A percentile compares a stretch with the other conserved stretches of the same genome.
phyloP scores from a whole-genome alignment of 2,888 invertebrate genomes.

The Caenorhabditis virilis region DNA sequence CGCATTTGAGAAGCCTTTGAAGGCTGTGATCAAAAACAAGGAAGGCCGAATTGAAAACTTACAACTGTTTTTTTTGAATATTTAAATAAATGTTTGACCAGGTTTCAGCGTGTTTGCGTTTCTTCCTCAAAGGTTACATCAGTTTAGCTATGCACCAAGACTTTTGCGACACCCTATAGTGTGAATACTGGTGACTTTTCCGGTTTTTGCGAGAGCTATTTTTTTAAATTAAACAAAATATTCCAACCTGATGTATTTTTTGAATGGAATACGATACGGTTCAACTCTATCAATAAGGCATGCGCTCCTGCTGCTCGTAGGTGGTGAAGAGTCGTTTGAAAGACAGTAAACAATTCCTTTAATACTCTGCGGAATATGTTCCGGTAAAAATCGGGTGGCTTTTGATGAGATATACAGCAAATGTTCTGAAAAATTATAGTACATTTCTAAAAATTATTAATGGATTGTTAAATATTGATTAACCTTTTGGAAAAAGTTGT shows the following conservation, averaged over 20 bases:
- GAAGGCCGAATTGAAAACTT: too few species aligned
- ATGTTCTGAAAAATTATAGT: conserved; percentile 11
- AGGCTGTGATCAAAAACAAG: too few species aligned
- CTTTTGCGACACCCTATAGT: too few species aligned
- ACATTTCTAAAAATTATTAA: not conserved
- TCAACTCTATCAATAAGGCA: conserved; percentile 14
- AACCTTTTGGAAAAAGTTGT: conserved; percentile 16
- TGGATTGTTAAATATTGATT: not conserved
- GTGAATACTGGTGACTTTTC: too few species aligned
- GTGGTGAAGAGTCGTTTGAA: conserved; percentile 21
- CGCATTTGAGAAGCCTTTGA: too few species aligned
- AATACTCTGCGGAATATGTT: conserved; percentile 7
- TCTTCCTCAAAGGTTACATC: too few species aligned
- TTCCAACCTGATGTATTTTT: conserved; percentile 15
- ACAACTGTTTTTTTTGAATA: too few species aligned
- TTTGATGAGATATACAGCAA: conserved; percentile 22
- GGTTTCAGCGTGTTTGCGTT: too few species aligned
- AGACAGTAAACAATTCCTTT: conserved; percentile 17
- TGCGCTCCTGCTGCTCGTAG: conserved; percentile 14
- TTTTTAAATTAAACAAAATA: too few species aligned
- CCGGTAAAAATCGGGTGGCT: conserved; percentile 26
- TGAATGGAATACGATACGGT: conserved; percentile 24
- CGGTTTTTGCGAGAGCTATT: too few species aligned
- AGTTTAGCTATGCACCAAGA: too few species aligned
- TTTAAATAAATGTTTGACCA: too few species aligned